Evolutionary conservation across 2,113 vertebrate genomes (phyloP).

Genomic region (Tragelaphus scriptus): DNA sequence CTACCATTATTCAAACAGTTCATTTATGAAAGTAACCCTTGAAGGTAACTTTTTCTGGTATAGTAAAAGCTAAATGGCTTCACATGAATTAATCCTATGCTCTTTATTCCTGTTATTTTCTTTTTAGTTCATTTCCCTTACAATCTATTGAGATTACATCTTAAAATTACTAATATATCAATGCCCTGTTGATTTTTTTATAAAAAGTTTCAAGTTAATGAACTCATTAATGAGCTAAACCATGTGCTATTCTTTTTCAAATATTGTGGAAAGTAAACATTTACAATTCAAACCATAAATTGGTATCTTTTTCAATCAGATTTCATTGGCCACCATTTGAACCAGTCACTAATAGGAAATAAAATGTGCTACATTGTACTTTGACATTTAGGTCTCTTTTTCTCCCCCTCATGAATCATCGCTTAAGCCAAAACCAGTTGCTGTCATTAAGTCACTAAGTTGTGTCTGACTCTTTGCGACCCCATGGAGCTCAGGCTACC

Average conservation of each 20-base stretch:
- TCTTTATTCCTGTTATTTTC: background rate
- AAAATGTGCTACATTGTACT: background rate
- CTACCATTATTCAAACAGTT: background rate
- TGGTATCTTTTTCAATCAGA: background rate
- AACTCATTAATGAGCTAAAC: background rate
- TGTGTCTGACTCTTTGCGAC: background rate
- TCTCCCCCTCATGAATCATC: background rate
- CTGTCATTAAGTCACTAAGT: background rate
- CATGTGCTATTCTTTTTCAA: background rate
- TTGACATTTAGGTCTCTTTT: background rate
- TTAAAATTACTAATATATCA: background rate
- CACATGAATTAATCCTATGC: background rate
- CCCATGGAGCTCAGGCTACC: background rate
- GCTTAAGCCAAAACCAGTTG: background rate
- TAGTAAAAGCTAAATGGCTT: background rate
- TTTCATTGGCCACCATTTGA: background rate
- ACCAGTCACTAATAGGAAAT: background rate
- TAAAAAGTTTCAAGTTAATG: background rate
- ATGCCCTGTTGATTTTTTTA: background rate
- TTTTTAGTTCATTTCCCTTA: background rate
- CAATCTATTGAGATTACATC: background rate
- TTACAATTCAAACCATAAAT: background rate
- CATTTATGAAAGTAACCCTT: background rate
- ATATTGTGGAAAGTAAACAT: background rate
- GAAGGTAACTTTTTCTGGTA: background rate